Evolutionary conservation across 1,140 invertebrate genomes (phyloP), one percentile per base, ranked within the genome.

Genomic region (Drosophila biarmipes): DNA sequence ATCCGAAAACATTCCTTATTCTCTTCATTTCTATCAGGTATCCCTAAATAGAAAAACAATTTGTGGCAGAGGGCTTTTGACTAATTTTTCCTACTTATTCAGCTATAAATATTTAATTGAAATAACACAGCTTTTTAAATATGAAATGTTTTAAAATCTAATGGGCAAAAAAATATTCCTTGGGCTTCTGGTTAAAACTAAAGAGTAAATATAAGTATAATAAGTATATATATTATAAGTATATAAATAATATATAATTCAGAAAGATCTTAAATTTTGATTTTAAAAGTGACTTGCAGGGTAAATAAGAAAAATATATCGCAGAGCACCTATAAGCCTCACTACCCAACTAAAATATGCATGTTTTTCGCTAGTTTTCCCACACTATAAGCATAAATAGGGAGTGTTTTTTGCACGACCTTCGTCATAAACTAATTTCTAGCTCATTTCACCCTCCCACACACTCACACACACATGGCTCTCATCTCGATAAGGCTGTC

Each of bases 341-440:
- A 19, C 24, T 12, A 45, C 0, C 2, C 1, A 34, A 27, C 12
- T 57, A 4, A 34, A 21, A 29, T 34, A 37, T 27, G 35, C 15
- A 52, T 37, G 6, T 8, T 17, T 24, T 37, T 6, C 6, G 6
- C 17, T 27, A 35, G 6, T 37, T 49, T 59, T 17, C 10, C 14
- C 17, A 12, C 21, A 14, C 11, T 27, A 12, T 21, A 14, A 6
- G 6, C 31, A 17, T 17, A 35, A 27, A 31, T 42, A n/a, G 21
- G 1, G 42, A 45, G 48, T 64, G 43, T 52, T 21, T 31, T 31
- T 34, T 17, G 35, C 29, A 57, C 64, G 74, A 87, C 82, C 81
- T 86, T 87, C 81, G 74, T 49, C 69, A 53, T 78, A 86, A 82
- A 87, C 81, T 87, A 86, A 86, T 86, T 86, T 86, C 74, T 67